phyloP scores from a whole-genome alignment of 1,140 invertebrate genomes.

The Trachelipus rathkii region DNA sequence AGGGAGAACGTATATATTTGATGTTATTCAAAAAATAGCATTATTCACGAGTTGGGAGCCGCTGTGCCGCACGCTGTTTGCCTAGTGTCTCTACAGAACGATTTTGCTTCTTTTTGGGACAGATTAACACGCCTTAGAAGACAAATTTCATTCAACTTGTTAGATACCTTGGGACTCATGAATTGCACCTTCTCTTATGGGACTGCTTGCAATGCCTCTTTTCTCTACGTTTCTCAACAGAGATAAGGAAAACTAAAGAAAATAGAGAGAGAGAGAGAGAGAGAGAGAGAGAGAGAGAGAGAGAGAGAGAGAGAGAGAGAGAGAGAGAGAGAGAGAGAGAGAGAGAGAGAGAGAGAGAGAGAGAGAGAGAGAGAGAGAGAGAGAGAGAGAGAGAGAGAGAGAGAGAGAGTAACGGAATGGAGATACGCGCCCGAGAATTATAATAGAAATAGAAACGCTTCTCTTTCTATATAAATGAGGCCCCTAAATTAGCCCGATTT shows the following conservation, averaged over 20 bases:
- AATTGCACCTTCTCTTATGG: not conserved
- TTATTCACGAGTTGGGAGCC: not conserved
- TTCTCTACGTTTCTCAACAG: conserved; percentile 1
- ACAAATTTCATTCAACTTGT: conserved; percentile 13
- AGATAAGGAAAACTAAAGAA: not conserved
- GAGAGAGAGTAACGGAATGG: not conserved
- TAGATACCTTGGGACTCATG: conserved; percentile 11
- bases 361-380: not conserved
- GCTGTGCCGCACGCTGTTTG: not conserved
- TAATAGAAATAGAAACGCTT: conserved; percentile 3
- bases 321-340: not conserved
- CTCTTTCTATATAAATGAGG: not conserved
- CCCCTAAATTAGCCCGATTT: not conserved
- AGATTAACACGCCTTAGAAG: conserved; percentile 5
- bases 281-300: not conserved
- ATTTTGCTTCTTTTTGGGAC: conserved; percentile 7
- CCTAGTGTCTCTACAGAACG: not conserved
- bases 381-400: not conserved
- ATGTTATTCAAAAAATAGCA: conserved; percentile 11
- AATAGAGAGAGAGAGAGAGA: not conserved
- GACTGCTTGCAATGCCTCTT: not conserved
- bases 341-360: not conserved
- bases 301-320: not conserved
- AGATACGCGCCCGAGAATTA: not conserved
- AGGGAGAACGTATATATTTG: conserved; percentile 4